These are phyloP conservation scores for Anastrepha obliqua DNA, from an alignment of 1,140 invertebrate species.

Conservation along the genomic window DNA sequence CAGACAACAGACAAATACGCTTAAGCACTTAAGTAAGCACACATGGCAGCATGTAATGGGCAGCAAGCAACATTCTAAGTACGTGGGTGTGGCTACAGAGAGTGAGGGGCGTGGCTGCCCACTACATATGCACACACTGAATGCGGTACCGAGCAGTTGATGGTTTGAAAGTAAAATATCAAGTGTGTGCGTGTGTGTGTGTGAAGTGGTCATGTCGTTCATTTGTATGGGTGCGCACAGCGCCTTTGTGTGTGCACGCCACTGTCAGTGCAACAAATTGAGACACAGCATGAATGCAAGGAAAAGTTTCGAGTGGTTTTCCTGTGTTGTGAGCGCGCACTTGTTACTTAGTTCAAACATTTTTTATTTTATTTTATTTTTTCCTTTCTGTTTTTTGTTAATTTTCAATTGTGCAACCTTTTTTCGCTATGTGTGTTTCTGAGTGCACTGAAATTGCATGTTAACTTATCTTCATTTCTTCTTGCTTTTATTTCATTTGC, in stretches of 20 bases:
- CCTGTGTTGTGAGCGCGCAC: background rate
- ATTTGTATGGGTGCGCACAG: background rate
- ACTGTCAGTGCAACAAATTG: slow-evolving; percentile 41
- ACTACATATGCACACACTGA: background rate
- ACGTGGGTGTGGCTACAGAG: slow-evolving; percentile 15
- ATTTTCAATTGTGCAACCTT: slow-evolving; percentile 20
- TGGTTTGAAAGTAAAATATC: background rate
- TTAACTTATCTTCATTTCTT: background rate
- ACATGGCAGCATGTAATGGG: slow-evolving; percentile 17
- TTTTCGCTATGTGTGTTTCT: background rate
- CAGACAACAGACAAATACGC: slow-evolving; percentile 45
- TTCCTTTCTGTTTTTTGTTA: slow-evolving; percentile 12
- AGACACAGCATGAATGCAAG: slow-evolving; percentile 40
- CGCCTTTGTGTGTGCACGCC: background rate
- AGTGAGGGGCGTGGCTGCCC: background rate
- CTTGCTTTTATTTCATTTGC: slow-evolving; percentile 30
- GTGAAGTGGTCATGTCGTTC: background rate
- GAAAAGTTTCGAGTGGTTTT: slow-evolving; percentile 41
- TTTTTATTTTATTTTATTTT: background rate
- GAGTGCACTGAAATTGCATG: slow-evolving; percentile 27
- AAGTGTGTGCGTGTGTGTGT: background rate
- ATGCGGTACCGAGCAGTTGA: background rate
- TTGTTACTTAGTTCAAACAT: background rate
- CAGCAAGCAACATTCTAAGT: slow-evolving; percentile 38
- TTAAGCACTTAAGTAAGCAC: slow-evolving; percentile 49